These are phyloP conservation scores for Chesias legatella DNA, from an alignment of 2,888 invertebrate genomes.

Conservation along the genomic window DNA sequence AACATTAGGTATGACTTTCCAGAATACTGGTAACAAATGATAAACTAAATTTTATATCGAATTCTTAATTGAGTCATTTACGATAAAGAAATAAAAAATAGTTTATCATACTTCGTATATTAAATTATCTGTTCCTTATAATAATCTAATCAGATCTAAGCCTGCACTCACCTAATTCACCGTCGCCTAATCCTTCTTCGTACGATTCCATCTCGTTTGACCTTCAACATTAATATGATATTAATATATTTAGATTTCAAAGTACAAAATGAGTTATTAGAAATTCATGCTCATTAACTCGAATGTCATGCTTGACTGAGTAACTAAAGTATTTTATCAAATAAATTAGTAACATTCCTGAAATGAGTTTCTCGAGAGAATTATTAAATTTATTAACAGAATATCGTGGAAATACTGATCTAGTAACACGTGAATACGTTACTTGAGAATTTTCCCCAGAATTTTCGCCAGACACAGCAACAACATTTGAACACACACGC, in stretches of 20 bases:
- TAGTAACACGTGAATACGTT: too few species aligned
- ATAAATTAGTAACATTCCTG: neutral
- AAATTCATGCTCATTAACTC: neutral
- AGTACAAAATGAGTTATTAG: neutral
- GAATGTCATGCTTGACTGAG: too few species aligned
- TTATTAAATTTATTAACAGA: neutral
- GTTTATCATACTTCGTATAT: constrained; percentile 2
- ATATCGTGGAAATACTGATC: neutral
- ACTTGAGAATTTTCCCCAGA: too few species aligned
- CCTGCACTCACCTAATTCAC: constrained; percentile 46
- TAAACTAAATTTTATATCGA: too few species aligned
- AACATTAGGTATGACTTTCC: too few species aligned
- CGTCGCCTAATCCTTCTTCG: constrained; percentile 50
- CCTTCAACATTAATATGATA: constrained; percentile 43
- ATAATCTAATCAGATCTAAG: constrained; percentile 20
- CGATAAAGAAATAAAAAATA: neutral
- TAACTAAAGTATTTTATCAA: too few species aligned
- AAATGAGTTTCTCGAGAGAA: neutral
- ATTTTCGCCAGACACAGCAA: too few species aligned
- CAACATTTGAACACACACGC: too few species aligned
- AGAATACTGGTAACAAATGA: too few species aligned
- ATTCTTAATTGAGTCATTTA: too few species aligned
- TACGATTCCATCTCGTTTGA: constrained; percentile 64
- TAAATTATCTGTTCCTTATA: constrained; percentile 11
- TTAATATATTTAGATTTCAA: constrained; percentile 2